Evolutionary conservation across 92 coral and sea anemone species (phyloP).

Genomic region (Hydrozoanthus gracilis): DNA sequence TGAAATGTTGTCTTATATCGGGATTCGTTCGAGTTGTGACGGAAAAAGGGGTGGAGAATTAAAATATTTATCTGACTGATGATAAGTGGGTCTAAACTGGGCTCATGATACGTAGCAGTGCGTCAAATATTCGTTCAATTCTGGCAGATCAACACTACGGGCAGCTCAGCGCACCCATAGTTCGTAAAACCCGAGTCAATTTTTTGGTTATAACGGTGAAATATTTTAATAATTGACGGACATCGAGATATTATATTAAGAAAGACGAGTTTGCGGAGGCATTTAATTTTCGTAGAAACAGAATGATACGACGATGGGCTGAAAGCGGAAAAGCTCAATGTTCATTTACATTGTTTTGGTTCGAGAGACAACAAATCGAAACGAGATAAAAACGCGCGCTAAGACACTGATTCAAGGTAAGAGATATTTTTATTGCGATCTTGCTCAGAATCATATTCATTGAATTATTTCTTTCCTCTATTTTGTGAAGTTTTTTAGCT

Average conservation of each 20-base stretch:
- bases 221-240: slow-evolving; percentile 2
- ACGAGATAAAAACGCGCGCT: not conserved
- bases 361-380: not conserved
- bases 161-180: too few relatives aligned
- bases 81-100: slow-evolving; percentile 27
- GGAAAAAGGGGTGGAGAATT: slow-evolving; percentile 46
- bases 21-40: slow-evolving; percentile 37
- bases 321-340: slow-evolving; percentile 41
- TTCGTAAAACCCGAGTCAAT: not conserved
- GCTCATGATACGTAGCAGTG: slow-evolving; percentile 1
- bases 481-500: not conserved
- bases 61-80: slow-evolving; percentile 28
- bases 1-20: not conserved
- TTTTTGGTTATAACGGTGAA: not conserved
- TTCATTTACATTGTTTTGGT: slow-evolving; percentile 17
- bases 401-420: not conserved
- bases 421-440: not conserved
- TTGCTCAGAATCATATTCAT: not conserved
- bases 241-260: not conserved
- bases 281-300: slow-evolving; percentile 40
- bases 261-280: slow-evolving; percentile 1
- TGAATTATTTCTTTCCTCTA: not conserved
- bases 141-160: too few relatives aligned
- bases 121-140: not conserved
- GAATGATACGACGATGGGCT: not conserved